These are phyloP conservation scores for Prionace glauca DNA, from an alignment of 2,797 vertebrate genomes.

Conservation along the genomic window DNA sequence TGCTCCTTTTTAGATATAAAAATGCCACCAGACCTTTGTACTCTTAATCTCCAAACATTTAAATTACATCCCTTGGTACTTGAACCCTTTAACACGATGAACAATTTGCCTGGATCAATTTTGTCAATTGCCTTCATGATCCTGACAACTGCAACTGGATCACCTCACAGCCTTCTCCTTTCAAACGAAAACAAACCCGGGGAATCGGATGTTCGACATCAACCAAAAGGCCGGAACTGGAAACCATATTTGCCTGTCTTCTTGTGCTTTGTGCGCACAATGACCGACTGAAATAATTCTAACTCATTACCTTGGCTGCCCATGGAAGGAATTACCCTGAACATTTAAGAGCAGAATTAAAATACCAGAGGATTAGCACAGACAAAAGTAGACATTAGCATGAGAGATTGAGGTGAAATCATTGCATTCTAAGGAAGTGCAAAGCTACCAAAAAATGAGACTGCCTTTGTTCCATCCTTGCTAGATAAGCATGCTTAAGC, in stretches of 20 bases:
- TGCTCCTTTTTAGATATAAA: not conserved
- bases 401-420: slow-evolving; percentile 9
- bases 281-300: slow-evolving; percentile 11
- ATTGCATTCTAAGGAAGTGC: slow-evolving; percentile 22
- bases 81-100: slow-evolving; percentile 3
- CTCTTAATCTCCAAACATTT: not conserved
- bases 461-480: slow-evolving; percentile 14
- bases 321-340: not conserved
- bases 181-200: not conserved
- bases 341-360: slow-evolving; percentile 11
- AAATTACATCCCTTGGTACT: not conserved
- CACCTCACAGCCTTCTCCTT: not conserved
- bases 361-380: slow-evolving; percentile 28
- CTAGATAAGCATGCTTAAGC: not conserved
- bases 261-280: not conserved
- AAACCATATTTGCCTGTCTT: not conserved
- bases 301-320: slow-evolving; percentile 22
- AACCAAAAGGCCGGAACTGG: not conserved
- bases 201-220: not conserved
- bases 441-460: not conserved
- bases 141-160: slow-evolving; percentile 14
- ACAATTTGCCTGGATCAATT: not conserved
- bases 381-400: slow-evolving; percentile 6
- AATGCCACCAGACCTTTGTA: no score
- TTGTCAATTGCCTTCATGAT: slow-evolving; percentile 19